Conservation (phyloP, 2,797 vertebrate species). For the Bradypodion pumilum region DNA sequence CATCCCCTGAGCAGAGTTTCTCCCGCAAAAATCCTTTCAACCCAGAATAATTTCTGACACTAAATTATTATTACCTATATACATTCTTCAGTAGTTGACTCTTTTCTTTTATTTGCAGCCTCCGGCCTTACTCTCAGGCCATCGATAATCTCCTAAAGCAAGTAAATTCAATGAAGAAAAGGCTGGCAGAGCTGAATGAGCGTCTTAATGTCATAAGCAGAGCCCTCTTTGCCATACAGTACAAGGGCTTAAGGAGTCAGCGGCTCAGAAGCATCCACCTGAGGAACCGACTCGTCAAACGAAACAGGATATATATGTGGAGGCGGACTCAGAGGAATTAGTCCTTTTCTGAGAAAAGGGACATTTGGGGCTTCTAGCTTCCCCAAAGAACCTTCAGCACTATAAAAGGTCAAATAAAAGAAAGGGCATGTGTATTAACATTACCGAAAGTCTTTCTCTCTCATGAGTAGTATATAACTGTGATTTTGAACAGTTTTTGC, state of each 20-base stretch:
- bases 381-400: background rate
- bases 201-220: constrained; percentile 81
- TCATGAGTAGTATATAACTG: background rate
- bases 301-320: constrained; percentile 55
- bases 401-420: constrained; percentile 13
- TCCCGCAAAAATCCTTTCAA: too few species aligned
- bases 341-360: constrained; percentile 11
- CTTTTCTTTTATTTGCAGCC: constrained; percentile 75
- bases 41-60: too few species aligned
- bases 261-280: constrained; percentile 56
- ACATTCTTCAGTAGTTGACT: background rate
- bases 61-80: too few species aligned
- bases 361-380: background rate
- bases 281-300: constrained; percentile 49
- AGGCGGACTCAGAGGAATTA: constrained; percentile 59
- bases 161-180: constrained; percentile 84
- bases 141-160: constrained; percentile 88
- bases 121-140: constrained; percentile 86
- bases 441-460: background rate
- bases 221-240: constrained; percentile 44
- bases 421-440: background rate
- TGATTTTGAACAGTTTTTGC: background rate
- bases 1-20: too few species aligned
- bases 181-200: constrained; percentile 86
- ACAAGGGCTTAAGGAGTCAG: constrained; percentile 61